Evolutionary conservation across 1,140 invertebrate species (phyloP).

Genomic region (Atta texana): DNA sequence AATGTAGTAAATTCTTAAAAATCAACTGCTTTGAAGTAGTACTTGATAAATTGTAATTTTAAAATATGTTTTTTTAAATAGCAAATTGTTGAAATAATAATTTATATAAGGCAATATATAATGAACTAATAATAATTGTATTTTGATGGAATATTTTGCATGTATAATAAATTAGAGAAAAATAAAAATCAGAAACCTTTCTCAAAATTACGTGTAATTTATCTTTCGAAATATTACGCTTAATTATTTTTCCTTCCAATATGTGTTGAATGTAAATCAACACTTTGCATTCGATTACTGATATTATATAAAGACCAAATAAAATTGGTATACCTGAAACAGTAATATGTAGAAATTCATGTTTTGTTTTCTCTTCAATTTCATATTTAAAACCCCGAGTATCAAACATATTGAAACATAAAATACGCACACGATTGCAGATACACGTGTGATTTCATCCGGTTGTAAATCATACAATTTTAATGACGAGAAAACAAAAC

Average conservation of each 20-base stretch:
- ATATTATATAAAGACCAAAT: neutral
- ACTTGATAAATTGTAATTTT: neutral
- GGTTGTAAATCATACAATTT: neutral
- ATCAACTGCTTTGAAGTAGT: neutral
- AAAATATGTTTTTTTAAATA: neutral
- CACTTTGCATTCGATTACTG: neutral
- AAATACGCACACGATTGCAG: neutral
- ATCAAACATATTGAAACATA: too few species aligned
- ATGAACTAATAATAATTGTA: neutral
- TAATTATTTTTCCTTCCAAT: slow-evolving; percentile 34
- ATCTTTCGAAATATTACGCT: slow-evolving; percentile 10
- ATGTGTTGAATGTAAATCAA: neutral
- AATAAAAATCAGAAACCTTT: slow-evolving; percentile 56
- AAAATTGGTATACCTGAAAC: neutral
- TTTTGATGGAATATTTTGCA: neutral
- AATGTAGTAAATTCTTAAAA: neutral
- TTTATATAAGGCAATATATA: neutral
- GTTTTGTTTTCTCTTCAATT: neutral
- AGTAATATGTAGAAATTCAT: neutral
- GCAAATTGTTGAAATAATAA: neutral
- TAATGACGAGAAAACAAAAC: slow-evolving; percentile 19
- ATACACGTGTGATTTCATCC: neutral
- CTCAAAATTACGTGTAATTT: neutral
- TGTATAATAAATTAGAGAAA: neutral
- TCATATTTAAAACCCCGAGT: neutral